phyloP scores from a whole-genome alignment of 2,888 invertebrate genomes.

The Gisinianus flammeolus region DNA sequence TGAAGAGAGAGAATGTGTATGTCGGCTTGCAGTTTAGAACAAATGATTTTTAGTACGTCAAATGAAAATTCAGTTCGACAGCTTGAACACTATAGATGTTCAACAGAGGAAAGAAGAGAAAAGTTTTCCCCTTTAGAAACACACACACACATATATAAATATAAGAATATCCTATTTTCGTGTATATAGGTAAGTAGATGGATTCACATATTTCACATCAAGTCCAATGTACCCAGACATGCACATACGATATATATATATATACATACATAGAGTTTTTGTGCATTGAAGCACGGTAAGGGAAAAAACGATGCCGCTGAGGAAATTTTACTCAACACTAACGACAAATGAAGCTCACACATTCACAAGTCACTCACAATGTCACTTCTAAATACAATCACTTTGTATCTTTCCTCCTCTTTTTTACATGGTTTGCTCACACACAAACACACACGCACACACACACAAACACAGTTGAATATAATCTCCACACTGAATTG shows the following conservation, averaged over 20 bases:
- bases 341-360: conserved; percentile 20
- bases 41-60: conserved; percentile 13
- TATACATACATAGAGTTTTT: background rate
- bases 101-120: background rate
- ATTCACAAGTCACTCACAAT: conserved; percentile 21
- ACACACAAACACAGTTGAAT: no score
- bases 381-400: background rate
- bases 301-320: background rate
- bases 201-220: no score
- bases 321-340: conserved; percentile 13
- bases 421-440: no score
- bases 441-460: background rate
- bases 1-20: no score
- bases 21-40: no score
- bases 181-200: no score
- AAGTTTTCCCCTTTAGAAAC: no score
- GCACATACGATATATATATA: no score
- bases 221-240: background rate
- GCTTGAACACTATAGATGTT: background rate
- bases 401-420: no score
- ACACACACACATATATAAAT: no score
- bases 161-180: no score
- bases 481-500: no score
- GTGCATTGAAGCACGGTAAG: background rate
- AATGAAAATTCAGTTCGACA: conserved; percentile 1